Percentiles rank a stretch among this genome's conserved stretches.
Evolutionary conservation across 1,140 invertebrate genomes (phyloP).

Genomic region (Pararge aegeria): DNA sequence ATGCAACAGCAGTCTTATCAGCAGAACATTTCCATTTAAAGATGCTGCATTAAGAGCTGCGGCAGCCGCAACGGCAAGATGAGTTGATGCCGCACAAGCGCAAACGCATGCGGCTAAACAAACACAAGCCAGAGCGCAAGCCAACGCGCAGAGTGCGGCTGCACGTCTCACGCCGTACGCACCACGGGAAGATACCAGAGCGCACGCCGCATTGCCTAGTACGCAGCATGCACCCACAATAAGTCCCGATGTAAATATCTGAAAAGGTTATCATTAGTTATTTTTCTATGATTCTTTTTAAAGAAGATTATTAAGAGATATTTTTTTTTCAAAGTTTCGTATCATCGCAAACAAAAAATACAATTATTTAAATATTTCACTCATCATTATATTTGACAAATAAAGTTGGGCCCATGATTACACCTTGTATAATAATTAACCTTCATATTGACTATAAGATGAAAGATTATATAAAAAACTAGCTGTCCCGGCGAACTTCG

Average conservation of each 20-base stretch:
- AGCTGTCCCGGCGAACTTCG: too few relatives aligned
- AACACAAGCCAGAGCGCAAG: slow-evolving; percentile 49
- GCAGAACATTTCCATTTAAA: slow-evolving; percentile 61
- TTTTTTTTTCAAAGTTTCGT: too few relatives aligned
- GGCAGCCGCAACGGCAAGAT: slow-evolving; percentile 54
- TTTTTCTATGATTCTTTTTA: too few relatives aligned
- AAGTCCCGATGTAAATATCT: slow-evolving; percentile 64
- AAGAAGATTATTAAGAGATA: too few relatives aligned
- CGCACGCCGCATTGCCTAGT: slow-evolving; percentile 58
- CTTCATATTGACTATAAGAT: too few relatives aligned
- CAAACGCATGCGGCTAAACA: slow-evolving; percentile 52
- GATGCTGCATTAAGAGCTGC: slow-evolving; percentile 63
- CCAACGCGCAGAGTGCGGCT: slow-evolving; percentile 47
- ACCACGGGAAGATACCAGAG: slow-evolving; percentile 43
- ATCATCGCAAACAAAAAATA: too few relatives aligned
- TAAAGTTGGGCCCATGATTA: not conserved
- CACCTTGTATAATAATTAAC: not conserved
- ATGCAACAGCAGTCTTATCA: slow-evolving; percentile 58
- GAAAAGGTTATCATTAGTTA: slow-evolving; percentile 11
- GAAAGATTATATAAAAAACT: too few relatives aligned
- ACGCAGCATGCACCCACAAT: slow-evolving; percentile 65
- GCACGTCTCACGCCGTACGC: slow-evolving; percentile 50
- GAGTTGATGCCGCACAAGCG: slow-evolving; percentile 36
- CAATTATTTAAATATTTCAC: too few relatives aligned
- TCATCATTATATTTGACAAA: not conserved